Conservation (phyloP, 2,113 vertebrate genomes). For the Gavialis gangeticus region DNA sequence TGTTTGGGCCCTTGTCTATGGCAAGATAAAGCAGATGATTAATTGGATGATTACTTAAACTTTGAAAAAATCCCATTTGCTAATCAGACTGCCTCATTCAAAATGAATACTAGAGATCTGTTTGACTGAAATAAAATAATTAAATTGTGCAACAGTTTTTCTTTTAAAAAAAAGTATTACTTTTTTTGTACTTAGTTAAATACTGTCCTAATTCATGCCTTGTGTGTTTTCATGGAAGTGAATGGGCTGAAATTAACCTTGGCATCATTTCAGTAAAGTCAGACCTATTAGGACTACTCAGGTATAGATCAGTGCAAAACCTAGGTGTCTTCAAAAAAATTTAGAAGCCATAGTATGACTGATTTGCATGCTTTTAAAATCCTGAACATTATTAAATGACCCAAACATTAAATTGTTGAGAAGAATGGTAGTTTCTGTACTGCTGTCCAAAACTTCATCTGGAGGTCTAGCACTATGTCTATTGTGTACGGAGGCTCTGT, state of each 20-base stretch:
- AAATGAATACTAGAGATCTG: constrained; percentile 2
- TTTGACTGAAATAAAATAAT: background rate
- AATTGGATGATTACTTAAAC: constrained; percentile 11
- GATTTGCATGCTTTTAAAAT: too few species aligned
- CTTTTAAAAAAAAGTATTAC: background rate
- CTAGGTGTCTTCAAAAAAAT: background rate
- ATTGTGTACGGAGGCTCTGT: too few species aligned
- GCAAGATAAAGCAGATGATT: background rate
- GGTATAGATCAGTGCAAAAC: background rate
- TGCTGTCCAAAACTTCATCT: too few species aligned
- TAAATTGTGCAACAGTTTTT: background rate
- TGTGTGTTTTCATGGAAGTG: background rate
- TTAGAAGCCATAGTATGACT: background rate
- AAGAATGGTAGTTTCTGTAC: too few species aligned
- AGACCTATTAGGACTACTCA: background rate
- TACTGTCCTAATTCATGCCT: background rate
- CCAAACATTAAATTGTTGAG: too few species aligned
- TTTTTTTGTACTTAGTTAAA: background rate
- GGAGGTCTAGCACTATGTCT: too few species aligned
- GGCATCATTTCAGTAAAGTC: background rate
- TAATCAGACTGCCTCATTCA: background rate
- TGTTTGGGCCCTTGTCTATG: background rate
- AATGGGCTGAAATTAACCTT: background rate
- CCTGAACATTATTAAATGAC: too few species aligned
- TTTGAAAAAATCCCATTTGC: constrained; percentile 7